Evolutionary conservation across 2,797 vertebrate genomes (phyloP).

Genomic region (Galagoides demidoff): DNA sequence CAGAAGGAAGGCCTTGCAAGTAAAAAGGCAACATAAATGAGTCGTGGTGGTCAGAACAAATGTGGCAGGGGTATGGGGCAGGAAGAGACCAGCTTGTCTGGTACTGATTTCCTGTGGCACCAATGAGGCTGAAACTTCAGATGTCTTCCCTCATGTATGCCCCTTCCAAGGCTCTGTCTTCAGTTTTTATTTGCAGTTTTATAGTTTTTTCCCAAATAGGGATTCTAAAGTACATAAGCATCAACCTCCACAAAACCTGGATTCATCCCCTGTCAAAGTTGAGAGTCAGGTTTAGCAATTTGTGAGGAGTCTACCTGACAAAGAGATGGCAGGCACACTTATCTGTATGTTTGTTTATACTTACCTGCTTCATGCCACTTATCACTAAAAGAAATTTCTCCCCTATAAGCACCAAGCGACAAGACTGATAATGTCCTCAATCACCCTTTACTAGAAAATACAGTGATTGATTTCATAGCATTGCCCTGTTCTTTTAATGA

Average conservation of each 20-base stretch:
- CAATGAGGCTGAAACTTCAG: not conserved
- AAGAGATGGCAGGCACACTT: not conserved
- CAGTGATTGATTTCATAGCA: not conserved
- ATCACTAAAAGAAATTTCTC: not conserved
- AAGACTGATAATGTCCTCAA: not conserved
- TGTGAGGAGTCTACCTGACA: not conserved
- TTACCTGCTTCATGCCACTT: not conserved
- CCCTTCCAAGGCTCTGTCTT: not conserved
- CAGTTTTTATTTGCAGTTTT: slow-evolving; percentile 24
- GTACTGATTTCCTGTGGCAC: not conserved
- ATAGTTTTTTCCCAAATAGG: not conserved
- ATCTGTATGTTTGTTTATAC: not conserved
- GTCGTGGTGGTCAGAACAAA: not conserved
- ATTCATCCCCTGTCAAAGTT: not conserved
- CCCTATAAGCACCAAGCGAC: not conserved
- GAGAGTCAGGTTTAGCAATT: not conserved
- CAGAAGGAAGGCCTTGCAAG: not conserved
- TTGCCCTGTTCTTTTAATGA: not conserved
- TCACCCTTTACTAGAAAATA: not conserved
- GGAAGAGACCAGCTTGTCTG: not conserved
- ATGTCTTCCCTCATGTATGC: not conserved
- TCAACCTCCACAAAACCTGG: not conserved
- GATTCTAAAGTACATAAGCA: not conserved
- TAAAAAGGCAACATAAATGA: not conserved
- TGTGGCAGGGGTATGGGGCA: rapidly evolving